Base-by-base conservation (phyloP, 2,113 vertebrate genomes). In the Rhinogobius similis region DNA sequence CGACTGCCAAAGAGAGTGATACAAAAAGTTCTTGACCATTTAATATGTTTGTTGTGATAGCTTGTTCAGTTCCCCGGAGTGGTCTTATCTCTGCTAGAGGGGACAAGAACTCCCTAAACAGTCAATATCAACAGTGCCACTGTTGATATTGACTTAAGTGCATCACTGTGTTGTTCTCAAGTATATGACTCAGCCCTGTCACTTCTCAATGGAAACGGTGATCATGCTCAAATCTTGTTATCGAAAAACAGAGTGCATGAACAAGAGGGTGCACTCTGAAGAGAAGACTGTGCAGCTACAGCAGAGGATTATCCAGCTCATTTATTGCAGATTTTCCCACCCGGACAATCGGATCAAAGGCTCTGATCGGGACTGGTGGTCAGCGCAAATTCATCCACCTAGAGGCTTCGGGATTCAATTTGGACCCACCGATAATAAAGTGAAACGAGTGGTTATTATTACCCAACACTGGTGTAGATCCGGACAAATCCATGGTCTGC, bases 311-410 rank as follows among this genome's bases (percentile, higher is more conserved):
- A 85, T 79, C 56, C 5, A 67, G 61, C 65, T 76, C 80, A 85
- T 87, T 85, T 86, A 81, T 82, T 68, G 69, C 78, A 67, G 82
- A 82, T 78, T 73, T 82, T 43, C 53, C 32, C 81, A 76, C 46
- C 62, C n/a, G 0, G 62, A 75, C 78, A 75, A 79, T 80, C 76
- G 71, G 66, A 85, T 88, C 71, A 82, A 80, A 81, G 38, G 73
- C 71, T 76, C 77, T 26, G 77, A 77, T 82, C 50, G 7, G 70
- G 62, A 75, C 66, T 76, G 76, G 56, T 72, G 73, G 76, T 70
- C 74, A 77, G 13, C 27, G 46, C 67, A 76, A 56, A 78, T 75
- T 6, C 48, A 69, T 78, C 75, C 39, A 39, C 27, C 58, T 58
- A 24, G 39, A 21, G 26, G 32, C 73, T 65, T 73, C 53, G 77